These are phyloP conservation scores for Marmota flaviventris DNA, from an alignment of 2,113 vertebrate species.

Conservation along the genomic window DNA sequence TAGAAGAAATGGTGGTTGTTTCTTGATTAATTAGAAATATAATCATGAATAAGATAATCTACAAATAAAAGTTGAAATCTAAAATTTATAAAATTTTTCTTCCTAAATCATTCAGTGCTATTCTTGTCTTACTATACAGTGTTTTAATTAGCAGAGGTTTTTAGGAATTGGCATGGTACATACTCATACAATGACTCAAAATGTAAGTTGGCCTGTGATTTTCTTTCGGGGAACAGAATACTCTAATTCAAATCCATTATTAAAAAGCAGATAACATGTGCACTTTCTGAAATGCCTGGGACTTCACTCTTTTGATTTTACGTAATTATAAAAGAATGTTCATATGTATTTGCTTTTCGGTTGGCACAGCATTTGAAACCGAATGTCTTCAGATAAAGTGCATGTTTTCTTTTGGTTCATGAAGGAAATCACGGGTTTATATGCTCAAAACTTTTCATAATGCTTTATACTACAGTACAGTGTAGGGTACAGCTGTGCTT, in stretches of 20 bases:
- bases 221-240: slow-evolving; percentile 85
- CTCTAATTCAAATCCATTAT: slow-evolving; percentile 80
- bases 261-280: slow-evolving; percentile 88
- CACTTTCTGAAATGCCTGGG: slow-evolving; percentile 87
- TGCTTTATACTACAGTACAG: slow-evolving; percentile 82
- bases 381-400: slow-evolving; percentile 86
- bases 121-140: slow-evolving; percentile 76
- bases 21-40: slow-evolving; percentile 24
- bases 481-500: slow-evolving; percentile 78
- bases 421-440: slow-evolving; percentile 86
- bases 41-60: slow-evolving; percentile 30
- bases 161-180: slow-evolving; percentile 64
- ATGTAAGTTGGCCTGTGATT: slow-evolving; percentile 86
- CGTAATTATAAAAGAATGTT: slow-evolving; percentile 87
- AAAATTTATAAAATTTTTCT: slow-evolving; percentile 65
- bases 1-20: background rate
- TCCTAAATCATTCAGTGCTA: slow-evolving; percentile 68
- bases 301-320: slow-evolving; percentile 86
- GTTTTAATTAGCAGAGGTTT: slow-evolving; percentile 81
- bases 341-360: slow-evolving; percentile 87
- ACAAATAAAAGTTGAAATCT: slow-evolving; percentile 75
- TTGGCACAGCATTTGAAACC: slow-evolving; percentile 86
- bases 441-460: slow-evolving; percentile 85
- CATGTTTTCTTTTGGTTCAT: slow-evolving; percentile 85
- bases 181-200: slow-evolving; percentile 83